These are phyloP conservation scores for Rhingia campestris DNA, from an alignment of 2,888 invertebrate genomes.

Conservation along the genomic window DNA sequence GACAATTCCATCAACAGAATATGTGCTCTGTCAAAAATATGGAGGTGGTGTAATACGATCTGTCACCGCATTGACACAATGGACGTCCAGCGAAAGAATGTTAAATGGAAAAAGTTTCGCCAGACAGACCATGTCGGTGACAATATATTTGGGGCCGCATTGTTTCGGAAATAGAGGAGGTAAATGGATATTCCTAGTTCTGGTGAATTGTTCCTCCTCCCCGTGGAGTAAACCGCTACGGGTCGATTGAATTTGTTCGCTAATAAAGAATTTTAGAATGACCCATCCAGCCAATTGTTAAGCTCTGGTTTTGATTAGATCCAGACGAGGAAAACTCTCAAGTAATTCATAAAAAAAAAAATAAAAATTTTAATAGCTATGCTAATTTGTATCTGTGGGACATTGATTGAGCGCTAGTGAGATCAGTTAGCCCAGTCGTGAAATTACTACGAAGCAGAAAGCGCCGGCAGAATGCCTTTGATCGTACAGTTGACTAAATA, in stretches of 20 bases:
- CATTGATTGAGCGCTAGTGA: conserved; percentile 4
- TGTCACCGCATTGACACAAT: conserved; percentile 36
- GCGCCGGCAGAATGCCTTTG: conserved; percentile 48
- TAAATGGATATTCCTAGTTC: conserved; percentile 30
- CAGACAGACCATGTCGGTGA: conserved; percentile 8
- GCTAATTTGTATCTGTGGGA: conserved; percentile 38
- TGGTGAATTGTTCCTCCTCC: background rate
- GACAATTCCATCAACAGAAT: conserved; percentile 38
- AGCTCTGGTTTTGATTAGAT: conserved; percentile 16
- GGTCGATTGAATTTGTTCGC: background rate
- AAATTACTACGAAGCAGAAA: conserved; percentile 26
- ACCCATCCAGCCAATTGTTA: conserved; percentile 1
- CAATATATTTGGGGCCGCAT: conserved; percentile 5
- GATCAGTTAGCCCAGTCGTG: background rate
- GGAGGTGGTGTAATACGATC: conserved; percentile 46
- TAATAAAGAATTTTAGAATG: background rate
- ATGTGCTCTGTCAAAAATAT: conserved; percentile 3
- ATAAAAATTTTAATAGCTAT: conserved; percentile 13
- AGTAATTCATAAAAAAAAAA: background rate
- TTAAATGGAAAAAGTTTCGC: conserved; percentile 7
- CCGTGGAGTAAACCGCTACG: conserved; percentile 1
- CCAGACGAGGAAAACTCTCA: background rate
- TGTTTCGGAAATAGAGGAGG: conserved; percentile 20
- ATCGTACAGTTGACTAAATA: conserved; percentile 56
- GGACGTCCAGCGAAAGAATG: conserved; percentile 4